Evolutionary conservation across 2,113 vertebrate species (phyloP), one percentile per base, ranked within the genome.

Genomic region (Lipophrys pholis): DNA sequence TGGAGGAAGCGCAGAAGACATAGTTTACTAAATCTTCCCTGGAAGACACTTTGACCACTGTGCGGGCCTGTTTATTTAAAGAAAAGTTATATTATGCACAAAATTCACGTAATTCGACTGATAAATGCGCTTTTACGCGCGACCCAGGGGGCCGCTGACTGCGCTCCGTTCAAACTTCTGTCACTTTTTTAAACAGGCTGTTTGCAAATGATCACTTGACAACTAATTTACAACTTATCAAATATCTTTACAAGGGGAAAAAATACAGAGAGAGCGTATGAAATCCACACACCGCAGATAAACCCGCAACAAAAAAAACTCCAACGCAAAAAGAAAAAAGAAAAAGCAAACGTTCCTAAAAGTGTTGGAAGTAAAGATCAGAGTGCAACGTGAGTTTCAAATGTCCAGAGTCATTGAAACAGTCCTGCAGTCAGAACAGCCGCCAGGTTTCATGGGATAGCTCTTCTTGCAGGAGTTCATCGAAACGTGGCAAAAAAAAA

Each of bases 401-500:
- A 35, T 53, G 14, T 41, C 48, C 58, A n/a, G 9, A 64, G 78
- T 76, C 70, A 79, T 6, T 76, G 78, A 85, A 62, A 38, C 54
- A 62, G 66, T 76, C 64, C 69, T 17, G 57, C 69, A 53, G 53
- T 68, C 43, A 41, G 40, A 30, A 46, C 45, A 60, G 60, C 52
- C 14, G 63, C 69, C 63, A 56, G 48, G 12, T 81, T 89, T 66
- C 69, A 77, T 55, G 77, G 65, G 81, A 83, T 21, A 75, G 69
- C 73, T 89, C 82, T 62, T 89, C 82, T 62, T 69, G 67, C 75
- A 84, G 65, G 73, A 81, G 80, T 80, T 56, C 51, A 87, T 52
- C 87, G 89, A 91, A 94, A 94, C 94, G 93, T 93, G 91, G 91
- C 92, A 90, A 72, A 66, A 69, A 30, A 30, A 30, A 30, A 30